A percentile compares a stretch with the other conserved stretches of the same genome.
Conservation (phyloP, 2,113 vertebrate species). For the Aleadryas rufinucha region DNA sequence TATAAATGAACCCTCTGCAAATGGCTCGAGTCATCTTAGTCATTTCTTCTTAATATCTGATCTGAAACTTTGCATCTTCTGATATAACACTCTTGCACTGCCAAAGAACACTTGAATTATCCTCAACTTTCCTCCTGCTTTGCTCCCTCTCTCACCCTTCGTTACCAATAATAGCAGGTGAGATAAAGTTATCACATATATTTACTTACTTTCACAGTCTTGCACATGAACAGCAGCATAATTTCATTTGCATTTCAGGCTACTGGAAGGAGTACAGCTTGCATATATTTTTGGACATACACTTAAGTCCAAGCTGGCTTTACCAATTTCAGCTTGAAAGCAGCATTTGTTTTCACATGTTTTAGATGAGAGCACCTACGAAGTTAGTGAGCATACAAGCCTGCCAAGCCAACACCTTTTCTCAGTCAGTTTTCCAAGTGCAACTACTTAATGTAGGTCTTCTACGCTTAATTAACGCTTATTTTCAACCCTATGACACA, state of each 20-base stretch:
- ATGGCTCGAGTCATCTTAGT: background rate
- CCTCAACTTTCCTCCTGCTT: background rate
- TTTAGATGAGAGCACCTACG: background rate
- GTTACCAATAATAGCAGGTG: background rate
- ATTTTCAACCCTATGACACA: background rate
- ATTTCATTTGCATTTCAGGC: background rate
- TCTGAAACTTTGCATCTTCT: background rate
- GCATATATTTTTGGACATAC: background rate
- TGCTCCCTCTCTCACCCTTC: background rate
- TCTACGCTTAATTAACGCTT: fast-evolving
- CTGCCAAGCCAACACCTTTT: background rate
- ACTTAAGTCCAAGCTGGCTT: background rate
- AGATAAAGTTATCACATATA: background rate
- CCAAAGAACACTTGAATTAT: background rate
- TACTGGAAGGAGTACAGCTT: background rate
- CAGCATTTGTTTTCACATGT: background rate
- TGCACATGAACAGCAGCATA: background rate
- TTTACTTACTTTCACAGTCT: background rate
- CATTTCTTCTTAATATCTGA: background rate
- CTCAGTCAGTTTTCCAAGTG: background rate
- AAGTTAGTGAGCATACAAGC: background rate
- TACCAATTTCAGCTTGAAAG: background rate
- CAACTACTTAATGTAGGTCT: background rate
- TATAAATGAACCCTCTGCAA: background rate
- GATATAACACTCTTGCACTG: background rate